These are phyloP conservation scores for Melipona beecheii DNA, from an alignment of 2,888 invertebrate species.

Conservation along the genomic window DNA sequence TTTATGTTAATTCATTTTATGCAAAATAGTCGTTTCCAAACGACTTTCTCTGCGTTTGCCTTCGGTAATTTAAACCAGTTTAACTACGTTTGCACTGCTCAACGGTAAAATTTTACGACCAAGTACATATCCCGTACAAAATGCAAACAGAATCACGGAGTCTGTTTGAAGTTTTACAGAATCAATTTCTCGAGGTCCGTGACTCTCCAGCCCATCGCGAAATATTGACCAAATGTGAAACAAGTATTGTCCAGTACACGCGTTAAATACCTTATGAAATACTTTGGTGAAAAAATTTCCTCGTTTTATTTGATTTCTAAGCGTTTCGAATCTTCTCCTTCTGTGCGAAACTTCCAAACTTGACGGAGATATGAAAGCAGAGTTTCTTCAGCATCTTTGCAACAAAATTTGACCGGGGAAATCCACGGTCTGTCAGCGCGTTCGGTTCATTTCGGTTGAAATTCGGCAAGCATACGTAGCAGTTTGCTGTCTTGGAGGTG, in stretches of 20 bases:
- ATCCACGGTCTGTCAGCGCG: not conserved
- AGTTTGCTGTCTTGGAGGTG: conserved; percentile 39
- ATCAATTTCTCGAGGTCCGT: not conserved
- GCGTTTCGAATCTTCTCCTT: not conserved
- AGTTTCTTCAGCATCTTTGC: not conserved
- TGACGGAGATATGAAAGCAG: not conserved
- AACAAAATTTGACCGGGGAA: not conserved
- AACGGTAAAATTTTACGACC: too few species aligned
- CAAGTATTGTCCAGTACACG: too few species aligned
- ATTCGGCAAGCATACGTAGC: conserved; percentile 14
- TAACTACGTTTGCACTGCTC: too few species aligned
- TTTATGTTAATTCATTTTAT: too few species aligned
- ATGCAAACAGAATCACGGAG: not conserved
- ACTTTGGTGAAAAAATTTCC: not conserved
- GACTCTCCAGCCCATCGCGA: not conserved
- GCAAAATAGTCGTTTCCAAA: too few species aligned
- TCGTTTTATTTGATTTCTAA: not conserved
- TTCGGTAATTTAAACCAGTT: too few species aligned
- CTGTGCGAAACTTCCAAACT: too few species aligned
- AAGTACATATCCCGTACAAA: too few species aligned
- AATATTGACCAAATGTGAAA: too few species aligned
- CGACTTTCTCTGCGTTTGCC: too few species aligned
- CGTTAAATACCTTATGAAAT: not conserved
- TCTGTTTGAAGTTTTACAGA: not conserved
- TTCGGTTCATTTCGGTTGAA: not conserved